phyloP scores from a whole-genome alignment of 2,888 invertebrate genomes.

The Rotaria macrura region DNA sequence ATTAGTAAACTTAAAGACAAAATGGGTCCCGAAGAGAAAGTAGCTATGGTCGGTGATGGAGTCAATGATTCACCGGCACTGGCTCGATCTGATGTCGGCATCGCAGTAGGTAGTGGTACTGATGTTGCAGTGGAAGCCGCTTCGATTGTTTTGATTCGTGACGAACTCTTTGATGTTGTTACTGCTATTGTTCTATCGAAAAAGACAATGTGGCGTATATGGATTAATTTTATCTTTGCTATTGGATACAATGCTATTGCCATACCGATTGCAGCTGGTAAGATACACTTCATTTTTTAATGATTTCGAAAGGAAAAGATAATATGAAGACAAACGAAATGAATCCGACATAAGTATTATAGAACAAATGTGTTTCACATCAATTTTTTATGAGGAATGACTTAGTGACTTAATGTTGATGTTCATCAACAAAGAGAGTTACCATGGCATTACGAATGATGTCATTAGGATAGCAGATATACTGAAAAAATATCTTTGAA shows the following conservation, averaged over 20 bases:
- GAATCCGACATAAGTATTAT: too few relatives aligned
- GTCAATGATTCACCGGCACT: slow-evolving; percentile 96
- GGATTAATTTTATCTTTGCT: slow-evolving; percentile 88
- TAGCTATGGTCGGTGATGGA: slow-evolving; percentile 97
- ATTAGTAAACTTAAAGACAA: slow-evolving; percentile 62
- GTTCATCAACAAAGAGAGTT: not conserved
- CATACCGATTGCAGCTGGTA: slow-evolving; percentile 88
- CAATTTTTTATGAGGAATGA: too few relatives aligned
- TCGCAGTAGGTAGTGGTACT: slow-evolving; percentile 91
- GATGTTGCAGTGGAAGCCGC: slow-evolving; percentile 98
- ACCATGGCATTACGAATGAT: too few relatives aligned
- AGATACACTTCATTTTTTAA: too few relatives aligned
- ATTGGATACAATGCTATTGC: slow-evolving; percentile 88
- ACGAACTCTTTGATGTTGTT: slow-evolving; percentile 87
- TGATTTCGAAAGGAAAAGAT: too few relatives aligned
- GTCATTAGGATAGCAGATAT: too few relatives aligned
- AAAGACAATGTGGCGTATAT: slow-evolving; percentile 72
- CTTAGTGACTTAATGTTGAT: too few relatives aligned
- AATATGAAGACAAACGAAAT: too few relatives aligned
- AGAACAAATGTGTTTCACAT: too few relatives aligned
- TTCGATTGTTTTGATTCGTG: slow-evolving; percentile 89
- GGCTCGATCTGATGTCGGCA: slow-evolving; percentile 93
- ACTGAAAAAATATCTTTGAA: too few relatives aligned
- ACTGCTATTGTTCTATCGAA: slow-evolving; percentile 82
- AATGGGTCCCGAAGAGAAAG: slow-evolving; percentile 51